Conservation (phyloP, 2,888 invertebrate species). For the Callyntrura sp. region DNA sequence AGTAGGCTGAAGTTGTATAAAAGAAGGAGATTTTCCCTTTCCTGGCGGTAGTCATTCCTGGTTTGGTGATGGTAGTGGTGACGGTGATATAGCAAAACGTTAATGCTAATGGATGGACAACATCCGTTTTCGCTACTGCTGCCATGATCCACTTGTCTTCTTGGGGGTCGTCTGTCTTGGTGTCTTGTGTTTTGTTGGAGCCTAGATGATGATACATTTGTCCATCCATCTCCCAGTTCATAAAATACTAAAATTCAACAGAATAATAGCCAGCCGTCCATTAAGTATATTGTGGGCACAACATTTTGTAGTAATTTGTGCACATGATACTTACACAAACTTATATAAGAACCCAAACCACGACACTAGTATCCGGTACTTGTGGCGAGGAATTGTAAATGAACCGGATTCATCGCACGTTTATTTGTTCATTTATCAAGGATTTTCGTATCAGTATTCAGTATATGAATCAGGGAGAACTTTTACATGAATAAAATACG, state of each 20-base stretch:
- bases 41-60: conserved; percentile 23
- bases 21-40: neutral
- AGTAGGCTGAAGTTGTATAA: neutral
- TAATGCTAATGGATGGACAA: conserved; percentile 66
- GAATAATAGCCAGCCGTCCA: neutral
- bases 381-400: conserved; percentile 25
- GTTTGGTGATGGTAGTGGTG: conserved; percentile 19
- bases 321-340: too few species aligned
- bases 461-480: neutral
- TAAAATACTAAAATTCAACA: conserved; percentile 46
- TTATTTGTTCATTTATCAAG: conserved; percentile 22
- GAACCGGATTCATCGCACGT: conserved; percentile 31
- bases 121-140: conserved; percentile 42
- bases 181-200: conserved; percentile 10
- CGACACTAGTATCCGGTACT: neutral
- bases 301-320: too few species aligned
- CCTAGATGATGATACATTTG: neutral
- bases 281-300: neutral
- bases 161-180: conserved; percentile 46
- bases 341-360: neutral
- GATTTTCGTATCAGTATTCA: neutral
- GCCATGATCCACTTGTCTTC: conserved; percentile 57
- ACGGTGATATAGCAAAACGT: conserved; percentile 22
- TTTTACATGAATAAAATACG: neutral
- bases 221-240: conserved; percentile 39